Conservation (phyloP, 2,113 vertebrate species). For the Alethe diademata region DNA sequence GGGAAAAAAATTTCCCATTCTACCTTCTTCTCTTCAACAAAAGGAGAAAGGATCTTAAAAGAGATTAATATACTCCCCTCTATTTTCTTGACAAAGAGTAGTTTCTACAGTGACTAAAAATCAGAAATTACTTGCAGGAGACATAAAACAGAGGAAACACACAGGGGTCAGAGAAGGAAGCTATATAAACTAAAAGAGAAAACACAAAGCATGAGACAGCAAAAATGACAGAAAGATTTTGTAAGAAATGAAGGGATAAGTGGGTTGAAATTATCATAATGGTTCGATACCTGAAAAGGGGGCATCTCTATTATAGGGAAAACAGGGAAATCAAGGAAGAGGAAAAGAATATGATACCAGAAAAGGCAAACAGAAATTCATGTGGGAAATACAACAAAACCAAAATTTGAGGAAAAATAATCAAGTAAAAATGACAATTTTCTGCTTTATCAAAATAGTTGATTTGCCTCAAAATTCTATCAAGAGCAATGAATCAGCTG, state of each 20-base stretch:
- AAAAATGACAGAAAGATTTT: neutral
- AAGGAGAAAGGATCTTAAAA: neutral
- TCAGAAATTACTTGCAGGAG: neutral
- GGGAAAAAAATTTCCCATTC: neutral
- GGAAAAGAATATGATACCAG: neutral
- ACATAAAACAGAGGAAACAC: neutral
- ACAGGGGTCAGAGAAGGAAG: neutral
- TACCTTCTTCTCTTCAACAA: neutral
- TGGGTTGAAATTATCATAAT: neutral
- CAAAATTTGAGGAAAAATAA: neutral
- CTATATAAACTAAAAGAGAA: neutral
- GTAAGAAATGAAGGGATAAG: neutral
- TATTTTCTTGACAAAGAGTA: neutral
- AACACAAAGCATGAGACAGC: neutral
- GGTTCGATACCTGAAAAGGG: neutral
- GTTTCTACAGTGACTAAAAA: neutral
- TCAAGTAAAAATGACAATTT: neutral
- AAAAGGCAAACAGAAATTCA: neutral
- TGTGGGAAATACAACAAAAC: neutral
- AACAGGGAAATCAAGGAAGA: neutral
- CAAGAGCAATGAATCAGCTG: neutral
- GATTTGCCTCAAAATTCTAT: neutral
- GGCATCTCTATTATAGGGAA: neutral
- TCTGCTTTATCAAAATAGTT: neutral
- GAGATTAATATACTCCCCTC: neutral